Evolutionary conservation across 2,797 vertebrate species (phyloP), one percentile per base, ranked within the genome.

Genomic region (Schizopygopsis pylzovi): DNA sequence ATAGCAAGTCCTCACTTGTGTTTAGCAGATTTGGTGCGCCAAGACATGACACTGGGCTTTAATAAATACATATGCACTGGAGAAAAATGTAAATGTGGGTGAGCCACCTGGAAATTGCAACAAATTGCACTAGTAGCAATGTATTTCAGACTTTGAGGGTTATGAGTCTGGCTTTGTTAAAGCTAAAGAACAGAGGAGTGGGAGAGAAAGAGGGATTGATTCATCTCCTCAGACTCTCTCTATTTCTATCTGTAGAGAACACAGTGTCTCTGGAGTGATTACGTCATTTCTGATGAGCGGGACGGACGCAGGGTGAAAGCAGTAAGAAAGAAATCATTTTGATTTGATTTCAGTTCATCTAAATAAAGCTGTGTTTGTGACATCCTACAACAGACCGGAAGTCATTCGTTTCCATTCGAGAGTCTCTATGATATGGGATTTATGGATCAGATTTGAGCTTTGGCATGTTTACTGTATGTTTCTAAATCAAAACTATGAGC

Each of bases 211-310:
- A 59, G 3, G 22, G 9, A 59, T n/a, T 11, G 56, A n/a, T 11
- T n/a, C 9, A 11, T 59, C 22, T n/a, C 18, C 56, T 59, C 22
- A 59, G 56, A 59, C 0, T n/a, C 20, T 22, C 18, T 22, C 3
- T 22, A 9, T 56, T 22, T 59, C 54, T 59, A 10, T 59, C 54
- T n/a, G 18, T 20, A 59, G 56, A 59, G 56, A 59, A n/a, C 56
- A 59, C 56, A 59, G 56, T n/a, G 56, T 59, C 61, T 65, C 61
- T 65, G 61, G 28, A 63, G 61, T 63, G 61, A 65, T 65, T 65
- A 59, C 10, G 12, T 33, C 61, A 33, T 1, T 33, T 1, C 61
- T 63, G 25, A 63, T 63, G 61, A 28, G 5, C 13, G 2, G 59
- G 25, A 13, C 1, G 5, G 61, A 33, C 33, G 61, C 13, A 65